A percentile compares a stretch with the other conserved stretches of the same genome.
Evolutionary conservation across 2,113 vertebrate genomes (phyloP).

Genomic region (Myotis lucifugus): DNA sequence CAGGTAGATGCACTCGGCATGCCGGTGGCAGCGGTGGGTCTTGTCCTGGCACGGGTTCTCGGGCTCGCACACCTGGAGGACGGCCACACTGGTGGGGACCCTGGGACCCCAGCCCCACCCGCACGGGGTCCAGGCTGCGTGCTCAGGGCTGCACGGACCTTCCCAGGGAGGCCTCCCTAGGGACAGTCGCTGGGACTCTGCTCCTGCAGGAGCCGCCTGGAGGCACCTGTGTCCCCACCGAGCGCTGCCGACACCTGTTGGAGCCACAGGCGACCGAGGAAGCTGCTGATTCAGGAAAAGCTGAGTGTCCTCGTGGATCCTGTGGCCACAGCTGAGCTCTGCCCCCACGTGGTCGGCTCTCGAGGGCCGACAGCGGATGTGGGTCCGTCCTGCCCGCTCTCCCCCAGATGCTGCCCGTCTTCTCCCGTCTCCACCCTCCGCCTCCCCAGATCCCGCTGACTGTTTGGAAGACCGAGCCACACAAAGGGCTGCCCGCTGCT

Average conservation of each 20-base stretch:
- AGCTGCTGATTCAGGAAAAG: fast-evolving
- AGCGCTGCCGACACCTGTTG: fast-evolving
- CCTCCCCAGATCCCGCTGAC: fast-evolving
- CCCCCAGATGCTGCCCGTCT: fast-evolving
- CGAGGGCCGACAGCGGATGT: background rate
- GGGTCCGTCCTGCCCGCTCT: too few species aligned
- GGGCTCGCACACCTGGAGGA: slow-evolving; percentile 92
- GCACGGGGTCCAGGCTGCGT: fast-evolving
- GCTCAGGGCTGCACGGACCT: fast-evolving
- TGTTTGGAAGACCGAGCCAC: fast-evolving
- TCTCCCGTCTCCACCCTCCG: fast-evolving
- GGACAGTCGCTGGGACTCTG: fast-evolving
- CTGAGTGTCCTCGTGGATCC: fast-evolving
- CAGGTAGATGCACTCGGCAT: slow-evolving; percentile 94
- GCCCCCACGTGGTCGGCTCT: background rate
- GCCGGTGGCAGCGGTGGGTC: slow-evolving; percentile 95
- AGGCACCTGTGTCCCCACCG: fast-evolving
- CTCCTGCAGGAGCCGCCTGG: fast-evolving
- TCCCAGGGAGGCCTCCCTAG: background rate
- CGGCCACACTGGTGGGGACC: fast-evolving
- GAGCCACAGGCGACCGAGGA: fast-evolving
- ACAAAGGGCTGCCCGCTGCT: background rate
- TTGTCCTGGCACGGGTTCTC: slow-evolving; percentile 96
- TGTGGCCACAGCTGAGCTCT: background rate
- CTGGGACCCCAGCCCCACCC: too few species aligned